Evolutionary conservation across 2,113 vertebrate genomes (phyloP).

Genomic region (Hipposideros armiger): DNA sequence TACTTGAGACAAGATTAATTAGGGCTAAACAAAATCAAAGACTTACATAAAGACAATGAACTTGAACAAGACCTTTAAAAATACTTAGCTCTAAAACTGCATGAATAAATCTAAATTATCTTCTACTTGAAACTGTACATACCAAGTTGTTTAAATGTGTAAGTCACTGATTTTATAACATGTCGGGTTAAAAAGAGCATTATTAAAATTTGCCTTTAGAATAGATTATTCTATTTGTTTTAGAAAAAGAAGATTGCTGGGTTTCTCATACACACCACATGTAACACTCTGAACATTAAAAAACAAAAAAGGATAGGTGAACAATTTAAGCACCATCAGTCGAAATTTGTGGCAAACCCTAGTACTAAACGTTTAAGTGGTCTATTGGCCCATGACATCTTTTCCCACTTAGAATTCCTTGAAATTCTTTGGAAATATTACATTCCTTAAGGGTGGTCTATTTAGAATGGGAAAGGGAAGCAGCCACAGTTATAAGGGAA

Average conservation of each 20-base stretch:
- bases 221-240: not conserved
- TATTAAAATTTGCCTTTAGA: conserved; percentile 30
- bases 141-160: not conserved
- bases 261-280: not conserved
- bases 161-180: not conserved
- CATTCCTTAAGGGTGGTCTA: not conserved
- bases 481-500: not conserved
- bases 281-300: not conserved
- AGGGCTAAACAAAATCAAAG: conserved; percentile 43
- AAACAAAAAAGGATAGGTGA: not conserved
- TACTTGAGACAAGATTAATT: not conserved
- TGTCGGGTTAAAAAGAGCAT: not conserved
- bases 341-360: not conserved
- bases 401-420: not conserved
- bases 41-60: conserved; percentile 11
- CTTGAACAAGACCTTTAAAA: not conserved
- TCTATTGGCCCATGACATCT: not conserved
- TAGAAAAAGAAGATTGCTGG: not conserved
- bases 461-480: conserved; percentile 19
- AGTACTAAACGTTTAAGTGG: not conserved
- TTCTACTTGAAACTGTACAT: conserved; percentile 18
- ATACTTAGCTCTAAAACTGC: not conserved
- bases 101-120: conserved; percentile 50
- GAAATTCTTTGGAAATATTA: conserved; percentile 27
- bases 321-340: not conserved